Evolutionary conservation across 2,797 vertebrate genomes (phyloP).

Genomic region (Hippopotamyrus pictus): DNA sequence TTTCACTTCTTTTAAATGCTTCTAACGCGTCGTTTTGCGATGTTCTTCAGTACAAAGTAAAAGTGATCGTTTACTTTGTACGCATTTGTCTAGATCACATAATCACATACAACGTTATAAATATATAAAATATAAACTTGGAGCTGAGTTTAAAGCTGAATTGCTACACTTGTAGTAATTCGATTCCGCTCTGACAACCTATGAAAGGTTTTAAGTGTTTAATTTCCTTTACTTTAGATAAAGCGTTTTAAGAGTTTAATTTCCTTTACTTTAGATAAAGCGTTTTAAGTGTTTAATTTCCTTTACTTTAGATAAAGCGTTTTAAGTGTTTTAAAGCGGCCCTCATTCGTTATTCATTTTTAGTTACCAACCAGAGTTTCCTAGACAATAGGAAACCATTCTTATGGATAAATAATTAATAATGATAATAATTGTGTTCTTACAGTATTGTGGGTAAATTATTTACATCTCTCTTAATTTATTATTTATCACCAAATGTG

Average conservation of each 20-base stretch:
- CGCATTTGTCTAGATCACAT: neutral
- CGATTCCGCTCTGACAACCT: neutral
- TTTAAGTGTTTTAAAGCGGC: neutral
- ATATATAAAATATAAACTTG: neutral
- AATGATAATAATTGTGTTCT: slow-evolving; percentile 79
- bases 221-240: neutral
- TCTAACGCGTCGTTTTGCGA: neutral
- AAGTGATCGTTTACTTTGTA: neutral
- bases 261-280: neutral
- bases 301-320: neutral
- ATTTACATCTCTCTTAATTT: slow-evolving; percentile 72
- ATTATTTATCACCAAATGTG: slow-evolving; percentile 74
- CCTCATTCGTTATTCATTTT: slow-evolving; percentile 1
- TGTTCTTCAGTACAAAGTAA: neutral
- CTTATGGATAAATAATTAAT: slow-evolving; percentile 73
- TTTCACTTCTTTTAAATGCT: neutral
- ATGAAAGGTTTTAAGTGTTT: neutral
- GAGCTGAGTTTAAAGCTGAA: neutral
- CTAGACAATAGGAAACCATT: slow-evolving; percentile 45
- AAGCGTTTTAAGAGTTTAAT: neutral
- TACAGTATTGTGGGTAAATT: slow-evolving; percentile 76
- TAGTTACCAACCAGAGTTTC: slow-evolving; percentile 15
- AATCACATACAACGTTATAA: neutral
- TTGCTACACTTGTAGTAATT: neutral
- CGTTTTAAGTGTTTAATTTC: neutral